A percentile compares a stretch with the other conserved stretches of the same genome.
These are phyloP conservation scores for Melanchra persicariae DNA, from an alignment of 2,888 invertebrate species.

Conservation along the genomic window DNA sequence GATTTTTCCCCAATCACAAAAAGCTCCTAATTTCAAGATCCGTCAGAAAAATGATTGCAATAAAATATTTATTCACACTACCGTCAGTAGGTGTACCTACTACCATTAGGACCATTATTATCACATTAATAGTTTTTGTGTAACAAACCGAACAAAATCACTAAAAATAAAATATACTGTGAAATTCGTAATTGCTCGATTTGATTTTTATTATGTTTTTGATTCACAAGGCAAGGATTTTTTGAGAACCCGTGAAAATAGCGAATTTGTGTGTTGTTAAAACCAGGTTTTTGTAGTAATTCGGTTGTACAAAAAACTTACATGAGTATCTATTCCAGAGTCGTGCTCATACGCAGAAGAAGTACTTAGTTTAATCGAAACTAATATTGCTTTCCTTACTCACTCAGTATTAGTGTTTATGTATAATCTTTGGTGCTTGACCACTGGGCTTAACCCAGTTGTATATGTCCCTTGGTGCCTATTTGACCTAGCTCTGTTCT, in stretches of 20 bases:
- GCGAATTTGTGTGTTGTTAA: neutral
- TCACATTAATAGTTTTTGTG: slow-evolving; percentile 41
- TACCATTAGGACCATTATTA: slow-evolving; percentile 25
- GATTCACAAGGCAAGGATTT: slow-evolving; percentile 14
- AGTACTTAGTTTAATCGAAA: too few species aligned
- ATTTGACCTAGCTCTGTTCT: too few species aligned
- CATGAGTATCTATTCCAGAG: neutral
- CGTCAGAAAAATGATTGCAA: neutral
- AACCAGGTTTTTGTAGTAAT: slow-evolving; percentile 5
- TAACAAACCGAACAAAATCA: slow-evolving; percentile 45
- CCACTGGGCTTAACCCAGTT: too few species aligned
- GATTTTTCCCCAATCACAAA: too few species aligned
- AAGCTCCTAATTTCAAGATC: neutral
- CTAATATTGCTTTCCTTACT: too few species aligned
- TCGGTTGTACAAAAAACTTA: neutral
- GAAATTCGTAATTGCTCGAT: slow-evolving; percentile 62
- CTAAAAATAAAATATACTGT: slow-evolving; percentile 54
- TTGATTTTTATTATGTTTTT: slow-evolving; percentile 46
- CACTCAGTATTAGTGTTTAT: too few species aligned
- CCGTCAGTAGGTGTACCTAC: neutral
- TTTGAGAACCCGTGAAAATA: slow-evolving; percentile 31
- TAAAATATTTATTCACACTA: slow-evolving; percentile 17
- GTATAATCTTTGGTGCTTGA: too few species aligned
- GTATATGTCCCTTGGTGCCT: too few species aligned
- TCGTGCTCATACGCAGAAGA: neutral